These are phyloP conservation scores for Ceyx cyanopectus DNA, from an alignment of 2,113 vertebrate species.

Conservation along the genomic window DNA sequence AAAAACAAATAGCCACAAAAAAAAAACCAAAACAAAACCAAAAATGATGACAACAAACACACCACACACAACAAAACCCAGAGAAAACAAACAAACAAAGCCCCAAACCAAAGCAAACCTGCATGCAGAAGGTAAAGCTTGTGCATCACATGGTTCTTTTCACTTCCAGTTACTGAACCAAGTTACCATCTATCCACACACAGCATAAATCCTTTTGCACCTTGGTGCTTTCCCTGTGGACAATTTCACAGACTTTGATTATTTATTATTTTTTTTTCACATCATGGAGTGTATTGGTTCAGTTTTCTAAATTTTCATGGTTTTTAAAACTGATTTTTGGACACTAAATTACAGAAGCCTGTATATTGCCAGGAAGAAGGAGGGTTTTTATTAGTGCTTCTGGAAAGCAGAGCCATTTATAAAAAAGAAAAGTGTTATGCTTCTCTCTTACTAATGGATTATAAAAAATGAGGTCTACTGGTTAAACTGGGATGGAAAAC, in stretches of 20 bases:
- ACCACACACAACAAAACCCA: too few species aligned
- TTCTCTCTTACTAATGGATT: not conserved
- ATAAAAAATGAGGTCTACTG: not conserved
- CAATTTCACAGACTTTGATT: not conserved
- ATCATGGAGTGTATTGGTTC: not conserved
- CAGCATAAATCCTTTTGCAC: not conserved
- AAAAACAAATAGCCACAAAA: not conserved
- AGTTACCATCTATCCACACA: not conserved
- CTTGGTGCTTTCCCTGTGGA: rapidly evolving
- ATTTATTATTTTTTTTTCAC: not conserved
- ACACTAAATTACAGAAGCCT: not conserved
- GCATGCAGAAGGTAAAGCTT: not conserved
- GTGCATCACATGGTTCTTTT: not conserved
- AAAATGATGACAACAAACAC: too few species aligned
- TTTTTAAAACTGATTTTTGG: not conserved
- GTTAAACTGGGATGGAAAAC: not conserved
- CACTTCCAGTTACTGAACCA: not conserved
- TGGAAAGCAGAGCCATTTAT: not conserved
- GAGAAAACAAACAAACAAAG: too few species aligned
- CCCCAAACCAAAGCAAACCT: not conserved
- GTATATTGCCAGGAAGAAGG: not conserved
- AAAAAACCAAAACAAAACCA: too few species aligned
- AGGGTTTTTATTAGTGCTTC: not conserved
- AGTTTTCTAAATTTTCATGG: not conserved
- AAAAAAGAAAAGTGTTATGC: not conserved